phyloP scores from a whole-genome alignment of 2,797 vertebrate species.

The Lindbergichthys nudifrons region DNA sequence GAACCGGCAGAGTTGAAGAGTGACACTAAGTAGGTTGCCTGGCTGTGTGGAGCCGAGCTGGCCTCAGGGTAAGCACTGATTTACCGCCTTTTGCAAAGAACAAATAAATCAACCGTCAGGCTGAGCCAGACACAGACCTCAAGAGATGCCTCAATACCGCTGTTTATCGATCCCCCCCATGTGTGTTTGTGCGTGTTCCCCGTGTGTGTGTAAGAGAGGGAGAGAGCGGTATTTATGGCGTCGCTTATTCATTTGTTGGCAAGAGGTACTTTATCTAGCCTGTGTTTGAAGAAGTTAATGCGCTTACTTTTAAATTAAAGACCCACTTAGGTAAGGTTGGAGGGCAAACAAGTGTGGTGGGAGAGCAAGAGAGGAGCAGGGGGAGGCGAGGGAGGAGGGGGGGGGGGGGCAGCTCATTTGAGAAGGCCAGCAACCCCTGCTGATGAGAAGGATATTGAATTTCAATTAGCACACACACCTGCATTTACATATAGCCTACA shows the following conservation, averaged over 20 bases:
- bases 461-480: conserved; percentile 81
- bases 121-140: conserved; percentile 79
- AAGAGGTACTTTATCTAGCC: conserved; percentile 76
- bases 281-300: conserved; percentile 80
- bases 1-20: conserved; percentile 43
- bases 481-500: conserved; percentile 84
- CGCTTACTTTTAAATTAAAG: conserved; percentile 84
- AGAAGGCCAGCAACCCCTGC: conserved; percentile 73
- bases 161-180: conserved; percentile 75
- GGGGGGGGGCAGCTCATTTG: conserved; percentile 45
- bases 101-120: conserved; percentile 82
- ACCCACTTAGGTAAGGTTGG: conserved; percentile 80
- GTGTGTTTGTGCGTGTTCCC: conserved; percentile 48
- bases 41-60: conserved; percentile 60
- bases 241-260: conserved; percentile 77
- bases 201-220: conserved; percentile 8
- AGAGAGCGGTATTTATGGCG: conserved; percentile 67
- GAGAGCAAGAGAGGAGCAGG: conserved; percentile 40
- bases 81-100: conserved; percentile 76
- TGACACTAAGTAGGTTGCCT: conserved; percentile 72
- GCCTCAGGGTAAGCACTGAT: conserved; percentile 77
- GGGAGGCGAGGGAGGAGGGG: conserved; percentile 30
- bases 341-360: conserved; percentile 68
- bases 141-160: conserved; percentile 80
- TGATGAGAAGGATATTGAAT: conserved; percentile 83